A percentile compares a stretch with the other conserved stretches of the same genome.
phyloP scores from a whole-genome alignment of 2,888 invertebrate species.

The Pristionchus entomophagus region DNA sequence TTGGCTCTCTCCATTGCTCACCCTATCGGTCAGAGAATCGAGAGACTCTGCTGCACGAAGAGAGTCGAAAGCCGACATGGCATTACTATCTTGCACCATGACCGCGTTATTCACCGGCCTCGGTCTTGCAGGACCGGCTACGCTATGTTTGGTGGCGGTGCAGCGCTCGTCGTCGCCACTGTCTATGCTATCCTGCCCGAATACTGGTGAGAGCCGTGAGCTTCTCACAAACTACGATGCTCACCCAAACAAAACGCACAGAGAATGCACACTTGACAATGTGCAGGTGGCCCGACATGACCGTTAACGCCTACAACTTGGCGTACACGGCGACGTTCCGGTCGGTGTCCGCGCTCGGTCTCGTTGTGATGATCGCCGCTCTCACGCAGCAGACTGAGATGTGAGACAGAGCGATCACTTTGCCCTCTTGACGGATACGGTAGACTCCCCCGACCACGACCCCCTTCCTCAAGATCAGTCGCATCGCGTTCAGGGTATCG shows the following conservation, averaged over 20 bases:
- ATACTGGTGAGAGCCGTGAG: slow-evolving; percentile 64
- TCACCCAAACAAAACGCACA: no score
- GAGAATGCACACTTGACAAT: no score
- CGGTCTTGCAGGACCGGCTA: background rate
- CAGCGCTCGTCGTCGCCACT: slow-evolving; percentile 56
- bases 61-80: no score
- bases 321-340: slow-evolving; percentile 73
- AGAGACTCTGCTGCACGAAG: no score
- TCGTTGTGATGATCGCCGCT: slow-evolving; percentile 65
- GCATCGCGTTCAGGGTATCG: slow-evolving; percentile 62
- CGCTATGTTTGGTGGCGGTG: slow-evolving; percentile 49
- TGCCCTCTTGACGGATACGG: no score
- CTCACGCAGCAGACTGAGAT: slow-evolving; percentile 45
- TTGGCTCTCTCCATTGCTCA: background rate
- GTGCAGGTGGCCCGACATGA: slow-evolving; percentile 28
- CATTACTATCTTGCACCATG: no score
- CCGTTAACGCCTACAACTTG: slow-evolving; percentile 67
- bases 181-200: slow-evolving; percentile 74
- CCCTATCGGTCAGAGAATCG: no score
- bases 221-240: no score
- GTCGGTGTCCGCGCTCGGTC: slow-evolving; percentile 66
- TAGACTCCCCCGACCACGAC: no score
- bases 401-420: slow-evolving; percentile 60
- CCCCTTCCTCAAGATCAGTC: no score
- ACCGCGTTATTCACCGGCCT: no score